These are phyloP conservation scores for Tribolium freemani DNA, from an alignment of 2,888 invertebrate species.

Conservation along the genomic window DNA sequence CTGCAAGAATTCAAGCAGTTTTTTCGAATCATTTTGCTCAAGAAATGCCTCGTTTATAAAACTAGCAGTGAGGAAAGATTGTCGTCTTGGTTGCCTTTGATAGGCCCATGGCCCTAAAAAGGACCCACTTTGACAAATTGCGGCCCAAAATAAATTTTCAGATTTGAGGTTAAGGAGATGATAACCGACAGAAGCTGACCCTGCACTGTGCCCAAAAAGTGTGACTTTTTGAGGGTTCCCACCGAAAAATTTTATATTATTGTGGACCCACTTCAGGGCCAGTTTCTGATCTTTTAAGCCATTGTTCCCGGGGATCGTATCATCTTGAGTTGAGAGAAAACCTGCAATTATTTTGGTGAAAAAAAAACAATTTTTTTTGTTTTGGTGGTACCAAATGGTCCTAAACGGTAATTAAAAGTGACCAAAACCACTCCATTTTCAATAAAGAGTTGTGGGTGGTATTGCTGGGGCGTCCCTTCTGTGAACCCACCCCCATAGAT, in stretches of 20 bases:
- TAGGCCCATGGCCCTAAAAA: slow-evolving; percentile 63
- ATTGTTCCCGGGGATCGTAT: slow-evolving; percentile 76
- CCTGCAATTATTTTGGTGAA: slow-evolving; percentile 67
- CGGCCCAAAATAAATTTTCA: slow-evolving; percentile 57
- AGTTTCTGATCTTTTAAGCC: slow-evolving; percentile 81
- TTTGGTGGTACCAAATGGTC: slow-evolving; percentile 73
- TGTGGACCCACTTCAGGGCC: slow-evolving; percentile 78
- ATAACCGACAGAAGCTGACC: slow-evolving; percentile 69
- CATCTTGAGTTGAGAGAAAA: slow-evolving; percentile 81
- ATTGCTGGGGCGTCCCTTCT: neutral
- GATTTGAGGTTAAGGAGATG: slow-evolving; percentile 37
- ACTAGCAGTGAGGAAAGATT: slow-evolving; percentile 54
- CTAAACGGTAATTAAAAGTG: slow-evolving; percentile 79
- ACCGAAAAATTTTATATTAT: slow-evolving; percentile 78
- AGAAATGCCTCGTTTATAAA: slow-evolving; percentile 52
- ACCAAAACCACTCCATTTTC: slow-evolving; percentile 76
- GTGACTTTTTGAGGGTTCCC: slow-evolving; percentile 79
- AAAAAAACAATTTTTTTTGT: slow-evolving; percentile 20
- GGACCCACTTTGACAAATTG: slow-evolving; percentile 62
- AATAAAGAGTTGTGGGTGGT: slow-evolving; percentile 67
- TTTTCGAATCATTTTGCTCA: slow-evolving; percentile 35
- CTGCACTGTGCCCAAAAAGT: slow-evolving; percentile 79
- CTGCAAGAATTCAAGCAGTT: neutral
- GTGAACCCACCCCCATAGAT: slow-evolving; percentile 15
- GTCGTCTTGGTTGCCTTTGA: slow-evolving; percentile 55